phyloP scores from a whole-genome alignment of 64 coral and sea anemone genomes.

The Platygyra sinensis region DNA sequence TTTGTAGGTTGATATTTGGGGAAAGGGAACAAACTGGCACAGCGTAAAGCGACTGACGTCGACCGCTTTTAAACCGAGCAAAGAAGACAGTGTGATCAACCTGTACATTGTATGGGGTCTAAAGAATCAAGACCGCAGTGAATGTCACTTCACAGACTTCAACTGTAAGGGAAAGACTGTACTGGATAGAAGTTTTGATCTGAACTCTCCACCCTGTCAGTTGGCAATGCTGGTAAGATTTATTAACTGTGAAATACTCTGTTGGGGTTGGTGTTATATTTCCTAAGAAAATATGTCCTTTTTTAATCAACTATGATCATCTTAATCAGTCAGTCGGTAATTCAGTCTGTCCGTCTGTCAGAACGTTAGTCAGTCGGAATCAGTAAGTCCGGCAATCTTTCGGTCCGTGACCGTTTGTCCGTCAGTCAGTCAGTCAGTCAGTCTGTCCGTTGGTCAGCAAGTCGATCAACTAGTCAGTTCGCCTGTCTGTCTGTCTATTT shows the following conservation, averaged over 20 bases:
- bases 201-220: constrained; percentile 80
- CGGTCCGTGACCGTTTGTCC: no score
- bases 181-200: constrained; percentile 72
- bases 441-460: no score
- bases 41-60: constrained; percentile 51
- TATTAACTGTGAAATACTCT: not conserved
- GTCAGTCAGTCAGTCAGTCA: no score
- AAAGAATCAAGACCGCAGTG: constrained; percentile 58
- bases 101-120: constrained; percentile 80
- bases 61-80: constrained; percentile 66
- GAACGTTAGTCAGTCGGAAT: no score
- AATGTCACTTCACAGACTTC: constrained; percentile 82
- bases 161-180: constrained; percentile 69
- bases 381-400: no score
- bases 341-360: no score
- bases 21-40: constrained; percentile 77
- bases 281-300: no score
- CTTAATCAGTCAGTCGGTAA: no score
- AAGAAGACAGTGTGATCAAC: constrained; percentile 69
- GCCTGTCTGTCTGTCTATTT: no score
- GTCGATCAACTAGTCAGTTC: no score
- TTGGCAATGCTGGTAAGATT: constrained; percentile 75
- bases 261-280: no score
- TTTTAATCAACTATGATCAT: no score
- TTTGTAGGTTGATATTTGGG: constrained; percentile 68